These are phyloP conservation scores for Pseudomyrmex gracilis DNA, from an alignment of 1,140 invertebrate species.

Conservation along the genomic window DNA sequence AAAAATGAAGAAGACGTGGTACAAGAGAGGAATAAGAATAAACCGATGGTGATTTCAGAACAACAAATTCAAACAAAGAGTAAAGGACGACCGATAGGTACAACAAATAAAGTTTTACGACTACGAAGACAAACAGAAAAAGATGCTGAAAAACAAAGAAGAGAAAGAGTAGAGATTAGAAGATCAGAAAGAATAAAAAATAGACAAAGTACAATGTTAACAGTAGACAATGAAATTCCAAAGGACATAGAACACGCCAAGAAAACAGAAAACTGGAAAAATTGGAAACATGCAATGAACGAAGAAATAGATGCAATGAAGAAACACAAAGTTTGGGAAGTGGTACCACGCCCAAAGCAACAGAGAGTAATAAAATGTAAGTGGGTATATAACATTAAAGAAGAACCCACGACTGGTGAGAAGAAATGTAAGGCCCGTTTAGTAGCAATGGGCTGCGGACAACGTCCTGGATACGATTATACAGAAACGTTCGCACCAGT, in stretches of 20 bases:
- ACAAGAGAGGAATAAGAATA: too few species aligned
- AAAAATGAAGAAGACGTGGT: too few species aligned
- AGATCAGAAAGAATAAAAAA: slow-evolving; percentile 22
- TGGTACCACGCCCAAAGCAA: not conserved
- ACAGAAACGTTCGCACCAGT: slow-evolving; percentile 40
- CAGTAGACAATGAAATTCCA: slow-evolving; percentile 11
- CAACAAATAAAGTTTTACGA: slow-evolving; percentile 8
- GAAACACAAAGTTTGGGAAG: slow-evolving; percentile 4
- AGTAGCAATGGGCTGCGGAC: slow-evolving; percentile 29
- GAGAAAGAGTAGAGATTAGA: not conserved
- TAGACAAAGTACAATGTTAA: not conserved
- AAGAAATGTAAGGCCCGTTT: slow-evolving; percentile 6
- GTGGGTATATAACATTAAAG: slow-evolving; percentile 31
- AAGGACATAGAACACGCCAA: not conserved
- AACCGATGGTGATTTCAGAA: too few species aligned
- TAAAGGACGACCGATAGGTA: not conserved
- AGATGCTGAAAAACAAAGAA: not conserved
- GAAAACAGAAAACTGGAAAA: not conserved
- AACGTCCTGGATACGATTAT: slow-evolving; percentile 35
- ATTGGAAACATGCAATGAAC: slow-evolving; percentile 25
- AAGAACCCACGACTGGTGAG: not conserved
- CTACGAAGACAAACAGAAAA: not conserved
- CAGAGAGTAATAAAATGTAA: slow-evolving; percentile 30
- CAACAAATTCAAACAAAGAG: not conserved
- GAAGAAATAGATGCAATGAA: slow-evolving; percentile 36